Evolutionary conservation across 2,797 vertebrate genomes (phyloP).

Genomic region (Anabacerthia variegaticeps): DNA sequence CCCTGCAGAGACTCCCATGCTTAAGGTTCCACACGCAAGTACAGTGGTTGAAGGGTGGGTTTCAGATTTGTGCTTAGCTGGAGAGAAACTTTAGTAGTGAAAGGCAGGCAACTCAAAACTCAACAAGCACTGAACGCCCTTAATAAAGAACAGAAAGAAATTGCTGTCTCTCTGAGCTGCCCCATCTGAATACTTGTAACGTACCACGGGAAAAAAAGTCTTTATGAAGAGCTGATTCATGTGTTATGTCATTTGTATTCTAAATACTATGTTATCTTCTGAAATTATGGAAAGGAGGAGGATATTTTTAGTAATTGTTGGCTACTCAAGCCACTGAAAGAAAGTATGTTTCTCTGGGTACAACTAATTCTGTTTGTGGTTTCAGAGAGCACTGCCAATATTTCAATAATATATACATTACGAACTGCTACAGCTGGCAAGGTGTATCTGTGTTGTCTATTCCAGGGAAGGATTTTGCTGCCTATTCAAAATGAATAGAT

Average conservation of each 20-base stretch:
- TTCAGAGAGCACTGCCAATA: constrained; percentile 55
- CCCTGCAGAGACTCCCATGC: background rate
- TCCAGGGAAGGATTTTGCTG: constrained; percentile 67
- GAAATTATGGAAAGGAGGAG: constrained; percentile 49
- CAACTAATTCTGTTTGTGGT: constrained; percentile 56
- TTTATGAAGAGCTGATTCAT: constrained; percentile 58
- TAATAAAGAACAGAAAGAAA: constrained; percentile 50
- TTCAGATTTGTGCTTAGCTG: background rate
- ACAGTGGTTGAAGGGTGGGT: background rate
- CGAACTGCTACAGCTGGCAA: constrained; percentile 72
- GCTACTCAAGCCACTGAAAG: constrained; percentile 52
- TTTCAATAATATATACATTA: constrained; percentile 61
- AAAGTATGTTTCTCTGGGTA: constrained; percentile 66
- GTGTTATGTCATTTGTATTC: constrained; percentile 31
- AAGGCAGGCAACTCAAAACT: background rate
- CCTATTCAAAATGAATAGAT: constrained; percentile 68
- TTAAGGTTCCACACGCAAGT: rapidly evolving
- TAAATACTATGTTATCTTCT: constrained; percentile 33
- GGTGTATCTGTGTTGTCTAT: constrained; percentile 35
- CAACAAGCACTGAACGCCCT: background rate
- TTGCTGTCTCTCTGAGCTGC: constrained; percentile 23
- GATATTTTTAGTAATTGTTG: constrained; percentile 68
- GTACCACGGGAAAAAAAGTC: constrained; percentile 26
- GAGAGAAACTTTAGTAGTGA: background rate
- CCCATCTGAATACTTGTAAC: constrained; percentile 46